Conservation (phyloP, 2,888 invertebrate species). For the Scelioninae gen. 1 region DNA sequence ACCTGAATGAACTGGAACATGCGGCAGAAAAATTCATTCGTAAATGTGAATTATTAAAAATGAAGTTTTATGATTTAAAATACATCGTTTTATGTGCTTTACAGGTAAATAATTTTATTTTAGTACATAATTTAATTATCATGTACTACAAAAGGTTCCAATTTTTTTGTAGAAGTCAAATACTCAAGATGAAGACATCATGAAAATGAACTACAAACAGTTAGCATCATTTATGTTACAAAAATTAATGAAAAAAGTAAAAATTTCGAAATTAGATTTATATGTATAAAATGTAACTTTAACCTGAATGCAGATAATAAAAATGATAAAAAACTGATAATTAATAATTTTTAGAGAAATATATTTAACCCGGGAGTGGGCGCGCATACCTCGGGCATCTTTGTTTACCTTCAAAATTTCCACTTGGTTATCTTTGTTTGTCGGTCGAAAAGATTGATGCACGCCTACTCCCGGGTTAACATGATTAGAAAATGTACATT, state of each 20-base stretch:
- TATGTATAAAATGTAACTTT: no score
- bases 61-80: conserved; percentile 75
- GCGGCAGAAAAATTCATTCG: conserved; percentile 3
- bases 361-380: no score
- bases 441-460: no score
- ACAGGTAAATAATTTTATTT: conserved; percentile 68
- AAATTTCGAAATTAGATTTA: not conserved
- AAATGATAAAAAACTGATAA: not conserved
- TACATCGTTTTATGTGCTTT: conserved; percentile 74
- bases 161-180: conserved; percentile 20
- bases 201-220: conserved; percentile 70
- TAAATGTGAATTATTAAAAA: conserved; percentile 36
- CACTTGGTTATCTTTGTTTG: no score
- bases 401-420: no score
- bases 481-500: no score
- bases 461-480: no score
- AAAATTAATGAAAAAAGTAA: conserved; percentile 60
- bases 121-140: not conserved
- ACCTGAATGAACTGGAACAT: conserved; percentile 12
- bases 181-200: conserved; percentile 56
- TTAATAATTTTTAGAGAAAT: no score
- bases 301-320: not conserved
- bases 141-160: conserved; percentile 1
- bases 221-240: conserved; percentile 68
- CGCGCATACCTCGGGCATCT: no score